Base-by-base conservation (phyloP, 1,140 invertebrate species). In the Penaeus chinensis region DNA sequence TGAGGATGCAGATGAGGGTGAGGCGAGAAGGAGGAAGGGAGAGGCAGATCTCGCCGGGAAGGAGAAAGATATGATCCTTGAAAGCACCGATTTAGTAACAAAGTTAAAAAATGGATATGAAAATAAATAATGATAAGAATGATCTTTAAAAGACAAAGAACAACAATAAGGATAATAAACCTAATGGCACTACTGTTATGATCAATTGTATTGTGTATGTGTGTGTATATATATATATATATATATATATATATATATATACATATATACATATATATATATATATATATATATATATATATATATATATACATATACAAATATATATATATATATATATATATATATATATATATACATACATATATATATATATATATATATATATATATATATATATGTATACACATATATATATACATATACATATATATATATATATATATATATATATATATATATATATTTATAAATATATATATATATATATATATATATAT, bases 191-290 rank as follows among this genome's bases (percentile, higher is more conserved):
- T 32, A 32, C 32, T 32, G 32, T 32, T 32, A 32, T 32, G 32
- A 32, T 32, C 32, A 32, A 32, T 0, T 1, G 32, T 2, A 32
- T 32, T 32, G 32, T 32, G 32, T 66, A 5, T 66, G 11, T 66
- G 11, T 66, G 11, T 66, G 11, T 66, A 8, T 66, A 5, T 66
- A 8, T 66, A 4, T 66, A 66, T 66, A 4, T 66, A 66, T 66
- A 24, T 66, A 66, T 66, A 13, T 66, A 66, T 66, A 13, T 66
- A 66, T 66, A 66, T 66, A 66, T 66, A 66, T 66, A 66, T 66
- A 66, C 4, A 66, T 24, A 66, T 66, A 66, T 66, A 66, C 5
- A 66, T 66, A 66, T 66, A 66, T 66, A 66, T 66, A 66, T 8
- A 66, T 66, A 5, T 8, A 66, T 66, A 66, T 66, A 66, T 66